Evolutionary conservation across 2,113 vertebrate genomes (phyloP), one percentile per base, ranked within the genome.

Genomic region (Alaudala cheleensis): DNA sequence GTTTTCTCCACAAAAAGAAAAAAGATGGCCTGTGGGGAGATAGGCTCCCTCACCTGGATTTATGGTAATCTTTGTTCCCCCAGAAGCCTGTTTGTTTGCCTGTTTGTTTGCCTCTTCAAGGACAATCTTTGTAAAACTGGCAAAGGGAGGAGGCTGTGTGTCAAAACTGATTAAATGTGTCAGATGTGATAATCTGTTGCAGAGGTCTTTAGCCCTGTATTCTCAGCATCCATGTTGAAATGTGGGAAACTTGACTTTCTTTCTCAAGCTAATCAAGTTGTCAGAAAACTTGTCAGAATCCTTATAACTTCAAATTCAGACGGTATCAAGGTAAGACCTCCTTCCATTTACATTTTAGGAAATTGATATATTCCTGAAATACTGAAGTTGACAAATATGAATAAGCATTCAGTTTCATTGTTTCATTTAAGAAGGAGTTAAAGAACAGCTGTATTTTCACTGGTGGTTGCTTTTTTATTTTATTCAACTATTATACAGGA

Each of bases 161-260:
- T 91, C 60, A 78, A 84, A 88, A 86, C n/a, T 67, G 49, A 81
- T 89, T 81, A 77, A 81, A 88, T 57, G 34, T 54, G 33, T 62
- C 78, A 74, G 51, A 42, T 81, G 51, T 45, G 34, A 60, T 66
- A 49, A 73, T 47, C 47, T 58, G 6, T 37, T 54, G 44, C 15
- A 64, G 65, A 83, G 39, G 24, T 53, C 29, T 90, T 78, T 86
- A 62, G 40, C 18, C 77, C n/a, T 44, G 7, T 49, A 44, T 56
- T 22, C 20, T 71, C 61, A 64, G 17, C 5, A 47, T 79, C 62
- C 23, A 23, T 42, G 8, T n/a, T 83, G 51, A 39, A 64, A 57
- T 57, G 26, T 65, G 40, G 37, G 45, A 81, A 69, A 12, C 6
- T 47, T 51, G 44, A 9, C 10, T 93, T 94, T 77, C 10, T 93